phyloP scores from a whole-genome alignment of 2,113 vertebrate genomes.

The Alexandromys fortis region DNA sequence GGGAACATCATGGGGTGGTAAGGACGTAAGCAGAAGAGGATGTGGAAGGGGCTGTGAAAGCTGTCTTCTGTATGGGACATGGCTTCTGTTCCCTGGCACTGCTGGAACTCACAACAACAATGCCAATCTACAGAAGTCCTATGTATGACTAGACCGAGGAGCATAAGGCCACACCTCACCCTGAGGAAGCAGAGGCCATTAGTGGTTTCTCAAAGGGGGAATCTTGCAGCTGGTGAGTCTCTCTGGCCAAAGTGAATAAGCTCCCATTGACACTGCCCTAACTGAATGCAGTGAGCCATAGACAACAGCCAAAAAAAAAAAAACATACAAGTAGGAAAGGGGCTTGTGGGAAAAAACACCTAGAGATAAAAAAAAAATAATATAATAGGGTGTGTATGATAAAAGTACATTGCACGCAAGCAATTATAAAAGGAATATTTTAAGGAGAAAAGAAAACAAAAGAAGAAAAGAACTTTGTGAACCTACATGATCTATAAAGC shows the following conservation, averaged over 20 bases:
- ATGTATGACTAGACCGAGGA: neutral
- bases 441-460: neutral
- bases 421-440: neutral
- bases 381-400: neutral
- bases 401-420: neutral
- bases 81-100: neutral
- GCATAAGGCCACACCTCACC: neutral
- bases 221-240: neutral
- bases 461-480: neutral
- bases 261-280: neutral
- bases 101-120: too few species aligned
- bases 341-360: neutral
- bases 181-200: neutral
- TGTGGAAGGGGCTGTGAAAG: neutral
- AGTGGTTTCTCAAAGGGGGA: too few species aligned
- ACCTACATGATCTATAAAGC: neutral
- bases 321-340: too few species aligned
- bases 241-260: neutral
- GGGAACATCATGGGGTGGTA: neutral
- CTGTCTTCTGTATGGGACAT: neutral
- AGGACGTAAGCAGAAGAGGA: too few species aligned
- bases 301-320: neutral
- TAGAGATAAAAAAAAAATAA: too few species aligned
- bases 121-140: neutral
- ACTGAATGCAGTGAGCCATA: neutral